phyloP scores from a whole-genome alignment of 2,113 vertebrate genomes.

The Peromyscus polionotus region DNA sequence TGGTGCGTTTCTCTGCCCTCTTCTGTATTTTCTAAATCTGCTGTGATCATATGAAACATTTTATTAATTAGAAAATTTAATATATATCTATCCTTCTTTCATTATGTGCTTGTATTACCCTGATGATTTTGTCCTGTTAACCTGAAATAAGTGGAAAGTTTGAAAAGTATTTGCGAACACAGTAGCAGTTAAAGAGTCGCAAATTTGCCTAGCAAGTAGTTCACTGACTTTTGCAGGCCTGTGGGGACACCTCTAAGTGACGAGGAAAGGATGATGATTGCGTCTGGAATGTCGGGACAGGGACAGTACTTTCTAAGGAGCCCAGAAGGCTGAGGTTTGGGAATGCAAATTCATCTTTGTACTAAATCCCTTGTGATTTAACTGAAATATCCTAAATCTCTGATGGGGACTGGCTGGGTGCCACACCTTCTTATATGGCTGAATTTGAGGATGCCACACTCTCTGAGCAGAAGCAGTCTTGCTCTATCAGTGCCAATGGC shows the following conservation, averaged over 20 bases:
- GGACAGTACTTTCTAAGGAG: background rate
- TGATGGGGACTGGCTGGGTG: background rate
- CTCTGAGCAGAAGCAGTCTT: background rate
- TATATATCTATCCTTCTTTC: background rate
- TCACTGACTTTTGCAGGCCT: background rate
- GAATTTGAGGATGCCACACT: background rate
- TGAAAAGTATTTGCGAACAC: background rate
- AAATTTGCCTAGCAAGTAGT: background rate
- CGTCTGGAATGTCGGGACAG: background rate
- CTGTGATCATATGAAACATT: background rate
- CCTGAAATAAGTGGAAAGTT: background rate
- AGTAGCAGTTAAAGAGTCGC: background rate
- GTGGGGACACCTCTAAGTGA: background rate
- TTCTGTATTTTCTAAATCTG: slow-evolving; percentile 26
- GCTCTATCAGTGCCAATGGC: slow-evolving; percentile 9
- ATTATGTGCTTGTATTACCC: background rate
- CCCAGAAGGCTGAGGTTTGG: background rate
- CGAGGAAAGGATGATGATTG: background rate
- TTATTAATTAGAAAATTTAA: slow-evolving; percentile 24
- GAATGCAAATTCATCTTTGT: background rate
- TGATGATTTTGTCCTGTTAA: background rate
- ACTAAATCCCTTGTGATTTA: background rate
- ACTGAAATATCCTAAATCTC: background rate
- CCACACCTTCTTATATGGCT: background rate
- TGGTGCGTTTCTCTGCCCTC: background rate